Evolutionary conservation across 2,888 invertebrate species (phyloP).

Genomic region (Acanthosoma haemorrhoidale): DNA sequence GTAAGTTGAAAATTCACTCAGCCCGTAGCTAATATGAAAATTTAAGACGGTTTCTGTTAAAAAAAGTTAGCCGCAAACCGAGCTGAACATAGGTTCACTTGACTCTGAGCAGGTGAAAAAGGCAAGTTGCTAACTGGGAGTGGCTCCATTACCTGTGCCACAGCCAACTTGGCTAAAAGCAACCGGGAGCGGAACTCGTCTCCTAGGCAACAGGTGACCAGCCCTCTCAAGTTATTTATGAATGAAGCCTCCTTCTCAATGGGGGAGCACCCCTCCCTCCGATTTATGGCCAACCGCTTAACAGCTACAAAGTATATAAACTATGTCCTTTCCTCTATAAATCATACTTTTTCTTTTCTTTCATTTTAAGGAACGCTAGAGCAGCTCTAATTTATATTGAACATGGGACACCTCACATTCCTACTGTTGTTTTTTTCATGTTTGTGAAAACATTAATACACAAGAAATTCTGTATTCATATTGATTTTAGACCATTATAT

Average conservation of each 20-base stretch:
- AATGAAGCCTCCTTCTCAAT: slow-evolving; percentile 17
- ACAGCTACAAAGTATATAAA: slow-evolving; percentile 33
- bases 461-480: not conserved
- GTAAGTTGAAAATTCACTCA: not conserved
- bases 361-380: slow-evolving; percentile 14
- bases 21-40: not conserved
- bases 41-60: not conserved
- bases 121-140: not conserved
- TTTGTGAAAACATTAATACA: too few species aligned
- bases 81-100: not conserved
- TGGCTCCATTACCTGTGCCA: not conserved
- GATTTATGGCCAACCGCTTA: slow-evolving; percentile 4
- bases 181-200: slow-evolving; percentile 1
- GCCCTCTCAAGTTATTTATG: slow-evolving; percentile 19
- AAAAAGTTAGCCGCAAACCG: not conserved
- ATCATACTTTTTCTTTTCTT: slow-evolving; percentile 9
- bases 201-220: slow-evolving; percentile 25
- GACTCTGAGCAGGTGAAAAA: not conserved
- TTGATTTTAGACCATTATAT: not conserved
- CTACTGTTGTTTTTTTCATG: not conserved
- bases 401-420: slow-evolving; percentile 5
- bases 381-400: slow-evolving; percentile 5
- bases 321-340: slow-evolving; percentile 34
- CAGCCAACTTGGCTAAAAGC: slow-evolving; percentile 1
- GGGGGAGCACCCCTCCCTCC: not conserved